Conservation (phyloP, 2,888 invertebrate species). For the Xestia xanthographa region DNA sequence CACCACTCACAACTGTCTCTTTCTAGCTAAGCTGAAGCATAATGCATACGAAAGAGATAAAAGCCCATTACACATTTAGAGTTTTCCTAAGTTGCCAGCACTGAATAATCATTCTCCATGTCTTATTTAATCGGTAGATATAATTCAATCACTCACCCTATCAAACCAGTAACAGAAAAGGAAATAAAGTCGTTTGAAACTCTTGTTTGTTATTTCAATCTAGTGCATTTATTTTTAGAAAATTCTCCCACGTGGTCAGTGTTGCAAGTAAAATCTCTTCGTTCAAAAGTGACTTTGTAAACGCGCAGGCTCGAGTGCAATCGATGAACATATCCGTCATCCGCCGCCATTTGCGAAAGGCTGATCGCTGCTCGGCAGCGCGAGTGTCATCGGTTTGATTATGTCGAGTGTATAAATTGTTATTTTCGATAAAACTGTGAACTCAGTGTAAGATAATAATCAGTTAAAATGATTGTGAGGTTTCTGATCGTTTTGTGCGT, state of each 20-base stretch:
- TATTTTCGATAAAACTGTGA: slow-evolving; percentile 86
- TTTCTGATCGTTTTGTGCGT: slow-evolving; percentile 88
- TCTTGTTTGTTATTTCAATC: neutral
- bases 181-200: rapidly evolving
- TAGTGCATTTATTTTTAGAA: neutral
- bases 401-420: slow-evolving; percentile 88
- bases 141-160: neutral
- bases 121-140: neutral
- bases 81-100: slow-evolving; percentile 33
- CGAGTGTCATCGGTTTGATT: slow-evolving; percentile 86
- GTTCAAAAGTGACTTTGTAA: slow-evolving; percentile 74
- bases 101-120: neutral
- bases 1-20: neutral
- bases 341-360: slow-evolving; percentile 90
- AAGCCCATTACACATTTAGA: neutral
- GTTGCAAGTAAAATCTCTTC: slow-evolving; percentile 48
- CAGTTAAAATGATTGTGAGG: slow-evolving; percentile 90
- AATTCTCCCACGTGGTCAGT: slow-evolving; percentile 43
- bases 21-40: neutral
- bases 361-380: slow-evolving; percentile 86
- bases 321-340: slow-evolving; percentile 91
- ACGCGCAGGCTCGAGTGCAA: slow-evolving; percentile 83
- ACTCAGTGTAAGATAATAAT: slow-evolving; percentile 83
- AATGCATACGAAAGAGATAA: slow-evolving; percentile 12
- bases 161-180: neutral